Evolutionary conservation across 2,797 vertebrate species (phyloP).

Genomic region (Rhinella marina): DNA sequence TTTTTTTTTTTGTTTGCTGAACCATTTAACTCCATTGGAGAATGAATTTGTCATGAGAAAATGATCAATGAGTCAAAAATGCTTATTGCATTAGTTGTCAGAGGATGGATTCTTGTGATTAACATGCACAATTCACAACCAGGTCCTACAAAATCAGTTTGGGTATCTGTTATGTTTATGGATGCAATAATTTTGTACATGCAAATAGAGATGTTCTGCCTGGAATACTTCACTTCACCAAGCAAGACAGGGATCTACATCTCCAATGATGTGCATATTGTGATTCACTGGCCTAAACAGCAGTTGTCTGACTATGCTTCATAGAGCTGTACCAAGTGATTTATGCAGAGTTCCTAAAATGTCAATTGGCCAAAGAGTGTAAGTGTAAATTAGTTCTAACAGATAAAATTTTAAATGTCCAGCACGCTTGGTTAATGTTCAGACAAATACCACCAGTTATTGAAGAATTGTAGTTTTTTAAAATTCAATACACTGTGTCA

Average conservation of each 20-base stretch:
- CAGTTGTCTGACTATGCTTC: neutral
- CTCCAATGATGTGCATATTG: neutral
- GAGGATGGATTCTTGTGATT: slow-evolving; percentile 21
- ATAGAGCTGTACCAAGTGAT: neutral
- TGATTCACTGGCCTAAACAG: neutral
- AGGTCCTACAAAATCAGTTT: slow-evolving; percentile 30
- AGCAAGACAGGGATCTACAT: neutral
- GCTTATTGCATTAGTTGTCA: slow-evolving; percentile 33
- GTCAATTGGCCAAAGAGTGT: neutral
- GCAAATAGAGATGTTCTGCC: neutral
- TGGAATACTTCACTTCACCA: neutral
- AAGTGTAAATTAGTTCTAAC: neutral
- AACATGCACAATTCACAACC: slow-evolving; percentile 4
- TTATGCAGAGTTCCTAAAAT: neutral
- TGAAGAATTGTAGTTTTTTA: too few relatives aligned
- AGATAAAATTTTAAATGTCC: neutral
- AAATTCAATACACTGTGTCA: too few relatives aligned
- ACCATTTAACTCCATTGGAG: too few relatives aligned
- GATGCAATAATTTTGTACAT: slow-evolving; percentile 16
- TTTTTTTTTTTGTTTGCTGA: too few relatives aligned
- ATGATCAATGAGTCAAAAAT: slow-evolving; percentile 29
- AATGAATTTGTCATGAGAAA: slow-evolving; percentile 11
- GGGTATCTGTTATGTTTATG: slow-evolving; percentile 19
- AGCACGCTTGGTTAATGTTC: neutral
- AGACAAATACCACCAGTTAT: too few relatives aligned